Evolutionary conservation across 2,797 vertebrate genomes (phyloP).

Genomic region (Crotalus adamanteus): DNA sequence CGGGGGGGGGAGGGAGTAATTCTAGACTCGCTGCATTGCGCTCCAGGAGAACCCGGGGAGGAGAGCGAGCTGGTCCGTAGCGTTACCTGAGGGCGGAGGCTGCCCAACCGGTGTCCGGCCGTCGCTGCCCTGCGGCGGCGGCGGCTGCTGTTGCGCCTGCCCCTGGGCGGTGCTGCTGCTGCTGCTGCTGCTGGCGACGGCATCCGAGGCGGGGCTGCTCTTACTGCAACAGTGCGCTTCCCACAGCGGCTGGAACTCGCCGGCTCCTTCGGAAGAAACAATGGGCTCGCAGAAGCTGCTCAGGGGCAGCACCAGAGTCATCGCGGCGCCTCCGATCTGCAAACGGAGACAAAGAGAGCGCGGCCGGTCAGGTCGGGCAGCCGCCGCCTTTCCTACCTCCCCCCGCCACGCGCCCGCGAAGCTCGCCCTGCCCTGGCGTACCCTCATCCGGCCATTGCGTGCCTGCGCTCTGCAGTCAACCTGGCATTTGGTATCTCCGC

Average conservation of each 20-base stretch:
- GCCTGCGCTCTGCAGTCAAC: neutral
- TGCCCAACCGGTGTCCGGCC: slow-evolving; percentile 42
- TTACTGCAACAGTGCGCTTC: slow-evolving; percentile 81
- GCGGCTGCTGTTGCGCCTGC: neutral
- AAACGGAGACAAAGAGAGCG: slow-evolving; percentile 24
- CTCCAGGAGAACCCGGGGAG: neutral
- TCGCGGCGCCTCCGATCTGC: slow-evolving; percentile 76
- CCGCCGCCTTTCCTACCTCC: neutral
- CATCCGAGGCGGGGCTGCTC: slow-evolving; percentile 68
- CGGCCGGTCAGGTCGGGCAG: slow-evolving; percentile 4
- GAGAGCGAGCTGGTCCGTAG: neutral
- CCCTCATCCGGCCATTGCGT: neutral
- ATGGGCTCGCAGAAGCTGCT: slow-evolving; percentile 89
- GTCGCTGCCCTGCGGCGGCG: slow-evolving; percentile 45
- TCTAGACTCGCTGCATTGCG: neutral
- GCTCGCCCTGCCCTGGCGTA: neutral
- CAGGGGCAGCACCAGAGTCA: slow-evolving; percentile 96
- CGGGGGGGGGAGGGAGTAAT: neutral
- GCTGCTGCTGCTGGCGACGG: slow-evolving; percentile 37
- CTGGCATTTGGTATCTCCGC: neutral
- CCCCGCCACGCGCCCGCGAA: neutral
- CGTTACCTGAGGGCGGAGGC: slow-evolving; percentile 34
- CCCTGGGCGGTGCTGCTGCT: slow-evolving; percentile 28
- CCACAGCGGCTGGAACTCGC: slow-evolving; percentile 84
- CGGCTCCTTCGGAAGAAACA: slow-evolving; percentile 77